Conservation (phyloP, 2,797 vertebrate species). For the Petrocephalus schoutedeni region DNA sequence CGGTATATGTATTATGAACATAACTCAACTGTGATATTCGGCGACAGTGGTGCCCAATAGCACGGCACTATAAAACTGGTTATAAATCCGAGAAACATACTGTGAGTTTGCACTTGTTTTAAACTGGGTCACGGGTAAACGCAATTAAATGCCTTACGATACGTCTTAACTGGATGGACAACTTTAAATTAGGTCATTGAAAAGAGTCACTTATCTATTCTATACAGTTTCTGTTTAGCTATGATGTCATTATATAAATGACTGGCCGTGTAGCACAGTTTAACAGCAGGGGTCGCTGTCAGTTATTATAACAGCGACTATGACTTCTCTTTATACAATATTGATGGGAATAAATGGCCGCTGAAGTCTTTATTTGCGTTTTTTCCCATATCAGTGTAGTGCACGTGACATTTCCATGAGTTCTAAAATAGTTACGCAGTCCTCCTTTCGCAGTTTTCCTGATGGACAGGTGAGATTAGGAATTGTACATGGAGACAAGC, state of each 20-base stretch:
- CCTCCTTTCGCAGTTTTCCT: neutral
- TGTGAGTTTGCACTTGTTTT: neutral
- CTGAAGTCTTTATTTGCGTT: neutral
- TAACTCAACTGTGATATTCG: neutral
- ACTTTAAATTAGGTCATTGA: neutral
- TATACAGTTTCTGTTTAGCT: neutral
- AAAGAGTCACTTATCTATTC: neutral
- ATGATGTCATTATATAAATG: slow-evolving; percentile 56
- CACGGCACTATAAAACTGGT: neutral
- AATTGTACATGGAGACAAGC: neutral
- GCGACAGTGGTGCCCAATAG: neutral
- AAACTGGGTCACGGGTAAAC: neutral
- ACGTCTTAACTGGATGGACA: neutral
- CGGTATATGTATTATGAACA: neutral
- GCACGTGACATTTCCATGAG: neutral
- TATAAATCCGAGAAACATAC: neutral
- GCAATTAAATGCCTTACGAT: neutral
- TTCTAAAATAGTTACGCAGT: neutral
- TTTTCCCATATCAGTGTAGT: too few species aligned
- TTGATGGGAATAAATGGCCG: neutral
- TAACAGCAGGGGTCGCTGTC: slow-evolving; percentile 58
- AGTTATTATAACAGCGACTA: slow-evolving; percentile 14
- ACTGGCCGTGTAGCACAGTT: slow-evolving; percentile 35
- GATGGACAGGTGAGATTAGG: neutral
- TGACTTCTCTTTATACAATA: neutral